Conservation (phyloP, 1,140 invertebrate species). For the Arctopsyche grandis region DNA sequence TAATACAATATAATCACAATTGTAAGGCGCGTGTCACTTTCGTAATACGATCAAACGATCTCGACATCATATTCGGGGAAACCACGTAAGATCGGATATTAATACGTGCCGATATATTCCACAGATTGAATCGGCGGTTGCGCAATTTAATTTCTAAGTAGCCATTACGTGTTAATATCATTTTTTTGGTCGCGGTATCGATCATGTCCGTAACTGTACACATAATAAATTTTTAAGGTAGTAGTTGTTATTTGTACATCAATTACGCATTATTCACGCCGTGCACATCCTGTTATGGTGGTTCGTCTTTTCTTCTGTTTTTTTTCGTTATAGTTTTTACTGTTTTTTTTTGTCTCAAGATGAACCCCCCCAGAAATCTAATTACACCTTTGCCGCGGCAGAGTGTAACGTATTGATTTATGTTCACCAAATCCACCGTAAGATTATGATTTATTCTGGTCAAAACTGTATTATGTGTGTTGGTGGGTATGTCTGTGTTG, state of each 20-base stretch:
- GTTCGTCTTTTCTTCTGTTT: not conserved
- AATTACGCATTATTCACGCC: slow-evolving; percentile 45
- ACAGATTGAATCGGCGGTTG: not conserved
- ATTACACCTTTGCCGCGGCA: slow-evolving; percentile 33
- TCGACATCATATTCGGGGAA: too few relatives aligned
- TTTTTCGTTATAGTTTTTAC: slow-evolving; percentile 12
- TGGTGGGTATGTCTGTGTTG: not conserved
- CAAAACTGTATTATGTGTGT: not conserved
- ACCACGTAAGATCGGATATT: too few relatives aligned
- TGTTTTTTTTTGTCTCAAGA: slow-evolving; percentile 28
- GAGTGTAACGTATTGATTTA: slow-evolving; percentile 38
- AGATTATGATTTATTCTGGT: slow-evolving; percentile 29
- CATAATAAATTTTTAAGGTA: slow-evolving; percentile 31
- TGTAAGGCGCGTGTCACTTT: too few relatives aligned
- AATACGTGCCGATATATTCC: too few relatives aligned
- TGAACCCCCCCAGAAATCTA: slow-evolving; percentile 22
- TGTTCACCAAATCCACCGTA: slow-evolving; percentile 29
- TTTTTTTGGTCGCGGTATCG: slow-evolving; percentile 18
- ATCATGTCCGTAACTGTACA: slow-evolving; percentile 36
- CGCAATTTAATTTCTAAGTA: slow-evolving; percentile 1
- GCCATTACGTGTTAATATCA: too few relatives aligned
- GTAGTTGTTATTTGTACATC: slow-evolving; percentile 42
- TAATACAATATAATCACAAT: not conserved
- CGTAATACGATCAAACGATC: not conserved
- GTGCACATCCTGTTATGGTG: slow-evolving; percentile 42